Percentiles rank a stretch among this genome's conserved stretches.
phyloP scores from a whole-genome alignment of 2,113 vertebrate species.

The Boulengeromyrus knoepffleri region DNA sequence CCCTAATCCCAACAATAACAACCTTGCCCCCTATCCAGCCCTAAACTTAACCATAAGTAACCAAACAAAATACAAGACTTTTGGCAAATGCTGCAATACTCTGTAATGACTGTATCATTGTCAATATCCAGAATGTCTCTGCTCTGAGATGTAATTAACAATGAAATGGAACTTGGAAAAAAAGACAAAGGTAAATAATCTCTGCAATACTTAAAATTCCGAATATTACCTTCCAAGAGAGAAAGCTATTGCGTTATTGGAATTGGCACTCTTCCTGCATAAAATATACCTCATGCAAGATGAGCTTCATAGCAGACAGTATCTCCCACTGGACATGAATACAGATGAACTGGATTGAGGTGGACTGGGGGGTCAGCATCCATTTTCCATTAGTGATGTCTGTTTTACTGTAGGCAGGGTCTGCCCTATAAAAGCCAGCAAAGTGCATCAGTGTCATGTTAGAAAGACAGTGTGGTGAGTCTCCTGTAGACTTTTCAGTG shows the following conservation, averaged over 20 bases:
- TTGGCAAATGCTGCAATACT: background rate
- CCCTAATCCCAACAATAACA: background rate
- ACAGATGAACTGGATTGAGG: background rate
- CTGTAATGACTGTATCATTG: background rate
- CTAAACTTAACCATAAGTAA: background rate
- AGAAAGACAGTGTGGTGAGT: background rate
- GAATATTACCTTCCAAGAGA: background rate
- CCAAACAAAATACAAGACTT: background rate
- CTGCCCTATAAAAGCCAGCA: background rate
- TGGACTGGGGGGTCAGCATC: background rate
- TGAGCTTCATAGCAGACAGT: background rate
- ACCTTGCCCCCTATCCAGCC: background rate
- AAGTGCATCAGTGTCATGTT: background rate
- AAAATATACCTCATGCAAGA: background rate
- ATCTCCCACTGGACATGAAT: background rate
- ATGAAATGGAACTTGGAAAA: background rate
- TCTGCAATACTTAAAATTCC: background rate
- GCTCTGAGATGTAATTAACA: background rate
- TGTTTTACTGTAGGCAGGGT: background rate
- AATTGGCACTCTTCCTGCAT: background rate
- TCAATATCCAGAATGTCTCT: background rate
- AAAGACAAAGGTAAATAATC: background rate
- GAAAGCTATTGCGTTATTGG: background rate
- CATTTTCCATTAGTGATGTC: background rate
- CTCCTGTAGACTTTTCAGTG: background rate